phyloP scores from a whole-genome alignment of 2,797 vertebrate genomes.

The Crocidura indochinensis region DNA sequence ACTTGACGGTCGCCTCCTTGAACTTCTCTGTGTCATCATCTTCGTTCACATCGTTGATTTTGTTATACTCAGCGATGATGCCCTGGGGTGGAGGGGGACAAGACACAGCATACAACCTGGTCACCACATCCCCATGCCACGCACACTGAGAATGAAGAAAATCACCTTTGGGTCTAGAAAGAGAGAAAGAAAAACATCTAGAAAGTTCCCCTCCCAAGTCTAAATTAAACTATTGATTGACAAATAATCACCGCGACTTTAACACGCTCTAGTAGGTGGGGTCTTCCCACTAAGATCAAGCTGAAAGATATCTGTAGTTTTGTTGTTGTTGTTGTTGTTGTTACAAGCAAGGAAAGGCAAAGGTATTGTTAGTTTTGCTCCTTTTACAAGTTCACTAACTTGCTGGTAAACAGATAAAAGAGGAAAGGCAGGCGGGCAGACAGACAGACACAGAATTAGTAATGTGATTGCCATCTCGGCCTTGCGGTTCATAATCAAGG shows the following conservation, averaged over 20 bases:
- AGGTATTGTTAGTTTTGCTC: not conserved
- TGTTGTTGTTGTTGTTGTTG: not conserved
- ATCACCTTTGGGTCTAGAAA: not conserved
- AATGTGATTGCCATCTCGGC: not conserved
- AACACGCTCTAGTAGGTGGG: not conserved
- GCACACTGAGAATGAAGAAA: not conserved
- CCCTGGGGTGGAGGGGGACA: slow-evolving; percentile 90
- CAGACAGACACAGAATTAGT: not conserved
- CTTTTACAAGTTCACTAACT: not conserved
- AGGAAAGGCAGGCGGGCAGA: not conserved
- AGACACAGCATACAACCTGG: not conserved
- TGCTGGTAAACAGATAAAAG: not conserved
- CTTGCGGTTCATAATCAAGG: too few relatives aligned
- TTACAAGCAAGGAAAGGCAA: not conserved
- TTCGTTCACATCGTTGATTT: slow-evolving; percentile 97
- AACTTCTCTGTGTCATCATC: slow-evolving; percentile 98
- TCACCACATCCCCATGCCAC: not conserved
- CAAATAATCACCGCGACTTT: too few relatives aligned
- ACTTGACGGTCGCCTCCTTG: slow-evolving; percentile 97
- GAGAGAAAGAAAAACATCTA: not conserved
- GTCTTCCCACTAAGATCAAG: not conserved
- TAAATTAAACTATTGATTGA: not conserved
- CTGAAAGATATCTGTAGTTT: not conserved
- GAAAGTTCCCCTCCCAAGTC: not conserved
- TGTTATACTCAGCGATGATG: slow-evolving; percentile 98